These are phyloP conservation scores for Myotis vivesi DNA, from an alignment of 2,797 vertebrate genomes.

Conservation along the genomic window DNA sequence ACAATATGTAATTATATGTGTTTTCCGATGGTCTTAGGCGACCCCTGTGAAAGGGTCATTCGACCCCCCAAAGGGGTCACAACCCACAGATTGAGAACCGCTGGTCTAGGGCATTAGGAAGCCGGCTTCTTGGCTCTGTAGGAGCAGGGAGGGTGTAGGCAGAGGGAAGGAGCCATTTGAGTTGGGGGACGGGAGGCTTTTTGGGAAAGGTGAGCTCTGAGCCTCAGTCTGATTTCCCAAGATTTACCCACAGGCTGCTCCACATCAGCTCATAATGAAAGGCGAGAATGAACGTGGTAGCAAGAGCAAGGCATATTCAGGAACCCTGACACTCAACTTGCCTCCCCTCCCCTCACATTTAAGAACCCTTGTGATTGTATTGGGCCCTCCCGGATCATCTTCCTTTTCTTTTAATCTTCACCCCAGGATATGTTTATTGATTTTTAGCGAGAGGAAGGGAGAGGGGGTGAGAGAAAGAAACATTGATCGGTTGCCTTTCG, in stretches of 20 bases:
- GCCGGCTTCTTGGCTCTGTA: neutral
- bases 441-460: neutral
- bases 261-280: neutral
- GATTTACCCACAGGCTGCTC: neutral
- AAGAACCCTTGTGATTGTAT: neutral
- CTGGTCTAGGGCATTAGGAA: neutral
- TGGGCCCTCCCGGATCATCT: neutral
- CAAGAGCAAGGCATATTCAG: neutral
- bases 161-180: neutral
- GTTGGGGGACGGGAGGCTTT: neutral
- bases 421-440: neutral
- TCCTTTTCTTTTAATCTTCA: neutral
- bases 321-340: neutral
- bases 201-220: neutral
- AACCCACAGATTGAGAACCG: too few species aligned
- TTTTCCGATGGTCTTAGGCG: too few species aligned
- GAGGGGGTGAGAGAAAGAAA: neutral
- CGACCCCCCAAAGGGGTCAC: too few species aligned
- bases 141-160: too few species aligned
- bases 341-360: neutral
- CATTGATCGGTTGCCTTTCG: neutral
- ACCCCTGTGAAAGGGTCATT: too few species aligned
- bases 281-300: neutral
- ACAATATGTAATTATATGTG: too few species aligned
- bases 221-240: neutral